A percentile compares a stretch with the other conserved stretches of the same genome.
Conservation (phyloP, 2,113 vertebrate genomes). For the Caracal caracal region DNA sequence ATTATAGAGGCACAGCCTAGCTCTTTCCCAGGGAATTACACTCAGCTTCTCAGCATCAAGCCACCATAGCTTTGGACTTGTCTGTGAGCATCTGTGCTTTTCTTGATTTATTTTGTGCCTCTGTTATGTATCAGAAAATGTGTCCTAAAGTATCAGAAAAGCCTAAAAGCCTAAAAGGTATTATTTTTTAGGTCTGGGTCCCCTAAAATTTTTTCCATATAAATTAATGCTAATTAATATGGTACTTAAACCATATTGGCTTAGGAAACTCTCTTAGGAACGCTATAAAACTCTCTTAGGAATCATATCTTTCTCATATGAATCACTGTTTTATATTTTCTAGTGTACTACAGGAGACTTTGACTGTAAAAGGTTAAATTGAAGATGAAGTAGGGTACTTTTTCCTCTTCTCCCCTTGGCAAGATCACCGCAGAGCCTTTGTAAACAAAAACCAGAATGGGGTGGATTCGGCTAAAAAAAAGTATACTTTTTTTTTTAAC, state of each 20-base stretch:
- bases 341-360: not conserved
- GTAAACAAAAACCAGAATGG: conserved; percentile 72
- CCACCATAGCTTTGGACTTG: not conserved
- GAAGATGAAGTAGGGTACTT: conserved; percentile 46
- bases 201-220: not conserved
- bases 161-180: not conserved
- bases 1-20: not conserved
- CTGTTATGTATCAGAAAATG: not conserved
- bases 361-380: conserved; percentile 70
- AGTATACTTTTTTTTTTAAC: not conserved
- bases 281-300: not conserved
- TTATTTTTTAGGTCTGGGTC: not conserved
- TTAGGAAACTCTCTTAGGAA: not conserved
- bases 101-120: not conserved
- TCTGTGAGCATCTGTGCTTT: not conserved
- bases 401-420: conserved; percentile 50
- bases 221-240: not conserved
- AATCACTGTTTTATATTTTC: conserved; percentile 49
- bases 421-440: conserved; percentile 41
- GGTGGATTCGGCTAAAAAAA: conserved; percentile 37
- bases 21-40: not conserved
- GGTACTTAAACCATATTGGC: not conserved
- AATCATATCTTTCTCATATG: conserved; percentile 20
- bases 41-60: not conserved
- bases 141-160: not conserved